Conservation (phyloP, 2,888 invertebrate species). For the Apamea crenata region DNA sequence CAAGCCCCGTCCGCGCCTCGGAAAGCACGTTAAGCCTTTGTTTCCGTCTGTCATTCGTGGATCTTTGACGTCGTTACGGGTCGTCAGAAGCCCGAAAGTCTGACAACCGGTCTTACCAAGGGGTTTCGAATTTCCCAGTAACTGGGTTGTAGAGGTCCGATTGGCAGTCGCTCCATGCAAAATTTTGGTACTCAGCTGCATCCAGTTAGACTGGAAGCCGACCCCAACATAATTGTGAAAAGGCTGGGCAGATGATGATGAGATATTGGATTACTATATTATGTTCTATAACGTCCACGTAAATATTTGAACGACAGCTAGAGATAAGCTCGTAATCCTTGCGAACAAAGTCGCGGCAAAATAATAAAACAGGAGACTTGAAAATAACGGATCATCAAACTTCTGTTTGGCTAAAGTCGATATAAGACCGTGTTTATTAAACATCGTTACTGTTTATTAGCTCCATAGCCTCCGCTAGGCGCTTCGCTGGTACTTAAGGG, state of each 20-base stretch:
- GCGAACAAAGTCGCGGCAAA: slow-evolving; percentile 16
- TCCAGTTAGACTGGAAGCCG: not conserved
- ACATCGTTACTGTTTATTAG: slow-evolving; percentile 44
- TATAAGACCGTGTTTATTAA: slow-evolving; percentile 48
- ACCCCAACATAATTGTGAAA: not conserved
- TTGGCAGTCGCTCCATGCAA: too few relatives aligned
- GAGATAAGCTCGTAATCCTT: slow-evolving; percentile 10
- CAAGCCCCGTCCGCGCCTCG: not conserved
- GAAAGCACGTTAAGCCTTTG: not conserved
- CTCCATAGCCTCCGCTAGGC: not conserved
- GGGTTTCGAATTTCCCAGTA: too few relatives aligned
- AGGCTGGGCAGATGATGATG: not conserved
- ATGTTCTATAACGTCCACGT: not conserved
- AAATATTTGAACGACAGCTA: slow-evolving; percentile 8
- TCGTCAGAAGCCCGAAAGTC: not conserved
- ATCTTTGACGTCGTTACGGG: not conserved
- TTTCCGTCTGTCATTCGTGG: not conserved
- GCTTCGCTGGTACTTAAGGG: slow-evolving; percentile 25
- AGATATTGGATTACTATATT: not conserved
- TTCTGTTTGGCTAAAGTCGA: slow-evolving; percentile 47
- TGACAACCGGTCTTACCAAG: too few relatives aligned
- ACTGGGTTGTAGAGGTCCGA: too few relatives aligned
- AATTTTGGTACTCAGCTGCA: not conserved
- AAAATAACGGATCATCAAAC: slow-evolving; percentile 53
- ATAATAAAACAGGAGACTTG: slow-evolving; percentile 53